Evolutionary conservation across 2,888 invertebrate species (phyloP).

Genomic region (Linnaemya vulpina): DNA sequence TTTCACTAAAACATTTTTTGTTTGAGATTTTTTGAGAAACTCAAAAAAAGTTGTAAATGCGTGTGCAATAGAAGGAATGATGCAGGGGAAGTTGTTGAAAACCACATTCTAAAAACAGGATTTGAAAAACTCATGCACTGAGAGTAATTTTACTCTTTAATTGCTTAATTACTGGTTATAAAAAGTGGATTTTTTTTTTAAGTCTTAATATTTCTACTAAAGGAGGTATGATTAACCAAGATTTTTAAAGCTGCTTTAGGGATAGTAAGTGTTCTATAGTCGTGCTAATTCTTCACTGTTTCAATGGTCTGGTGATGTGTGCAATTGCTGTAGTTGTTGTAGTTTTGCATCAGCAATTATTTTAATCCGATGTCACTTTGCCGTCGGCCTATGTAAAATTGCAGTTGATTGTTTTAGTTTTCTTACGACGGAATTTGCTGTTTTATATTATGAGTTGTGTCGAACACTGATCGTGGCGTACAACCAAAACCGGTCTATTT

Average conservation of each 20-base stretch:
- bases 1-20: background rate
- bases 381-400: too few species aligned
- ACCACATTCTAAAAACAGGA: constrained; percentile 51
- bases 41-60: constrained; percentile 41
- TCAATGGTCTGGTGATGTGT: too few species aligned
- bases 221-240: constrained; percentile 32
- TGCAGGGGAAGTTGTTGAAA: constrained; percentile 28
- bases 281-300: background rate
- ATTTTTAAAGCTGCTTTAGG: constrained; percentile 20
- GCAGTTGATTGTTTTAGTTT: too few species aligned
- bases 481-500: too few species aligned
- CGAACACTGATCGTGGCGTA: too few species aligned
- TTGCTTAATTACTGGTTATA: constrained; percentile 5
- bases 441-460: too few species aligned
- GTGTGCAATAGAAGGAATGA: too few species aligned
- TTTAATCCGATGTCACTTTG: too few species aligned
- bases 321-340: too few species aligned
- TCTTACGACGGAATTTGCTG: too few species aligned
- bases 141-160: constrained; percentile 31
- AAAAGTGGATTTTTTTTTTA: constrained; percentile 24
- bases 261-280: background rate
- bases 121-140: background rate
- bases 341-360: too few species aligned
- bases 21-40: background rate
- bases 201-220: constrained; percentile 5